Conservation (phyloP, 2,797 vertebrate genomes). For the Knipowitschia caucasica region DNA sequence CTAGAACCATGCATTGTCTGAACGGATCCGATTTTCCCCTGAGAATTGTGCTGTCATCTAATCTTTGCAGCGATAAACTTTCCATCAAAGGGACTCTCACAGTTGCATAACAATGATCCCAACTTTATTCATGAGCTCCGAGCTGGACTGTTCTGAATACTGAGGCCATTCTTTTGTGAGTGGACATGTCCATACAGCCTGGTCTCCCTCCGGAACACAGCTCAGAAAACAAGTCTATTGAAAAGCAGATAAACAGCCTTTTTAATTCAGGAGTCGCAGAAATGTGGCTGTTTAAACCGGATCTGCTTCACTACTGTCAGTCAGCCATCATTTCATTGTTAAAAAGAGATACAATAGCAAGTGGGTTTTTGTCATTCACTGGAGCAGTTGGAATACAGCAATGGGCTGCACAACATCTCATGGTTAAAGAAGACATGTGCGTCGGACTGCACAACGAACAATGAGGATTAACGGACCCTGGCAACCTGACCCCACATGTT, state of each 20-base stretch:
- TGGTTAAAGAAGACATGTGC: too few relatives aligned
- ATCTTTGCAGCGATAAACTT: neutral
- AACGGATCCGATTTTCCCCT: neutral
- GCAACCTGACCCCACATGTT: too few relatives aligned
- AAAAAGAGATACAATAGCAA: too few relatives aligned
- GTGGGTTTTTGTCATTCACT: constrained; percentile 3
- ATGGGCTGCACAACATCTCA: too few relatives aligned
- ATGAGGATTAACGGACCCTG: too few relatives aligned
- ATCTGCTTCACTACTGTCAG: neutral
- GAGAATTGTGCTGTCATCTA: neutral
- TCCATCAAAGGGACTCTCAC: neutral
- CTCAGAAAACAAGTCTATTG: constrained; percentile 12
- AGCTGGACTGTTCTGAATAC: constrained; percentile 10
- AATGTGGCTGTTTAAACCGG: constrained; percentile 5
- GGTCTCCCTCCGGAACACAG: constrained; percentile 1
- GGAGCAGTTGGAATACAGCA: neutral
- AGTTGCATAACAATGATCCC: neutral
- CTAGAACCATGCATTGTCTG: neutral
- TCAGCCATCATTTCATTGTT: neutral
- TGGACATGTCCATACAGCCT: constrained; percentile 5
- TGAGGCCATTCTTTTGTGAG: constrained; percentile 8
- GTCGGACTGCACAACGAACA: too few relatives aligned
- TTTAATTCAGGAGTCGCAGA: constrained; percentile 19
- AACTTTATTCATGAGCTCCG: neutral
- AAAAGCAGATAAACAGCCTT: constrained; percentile 16